Conservation (phyloP, 2,113 vertebrate species). For the Podarcis cretensis region DNA sequence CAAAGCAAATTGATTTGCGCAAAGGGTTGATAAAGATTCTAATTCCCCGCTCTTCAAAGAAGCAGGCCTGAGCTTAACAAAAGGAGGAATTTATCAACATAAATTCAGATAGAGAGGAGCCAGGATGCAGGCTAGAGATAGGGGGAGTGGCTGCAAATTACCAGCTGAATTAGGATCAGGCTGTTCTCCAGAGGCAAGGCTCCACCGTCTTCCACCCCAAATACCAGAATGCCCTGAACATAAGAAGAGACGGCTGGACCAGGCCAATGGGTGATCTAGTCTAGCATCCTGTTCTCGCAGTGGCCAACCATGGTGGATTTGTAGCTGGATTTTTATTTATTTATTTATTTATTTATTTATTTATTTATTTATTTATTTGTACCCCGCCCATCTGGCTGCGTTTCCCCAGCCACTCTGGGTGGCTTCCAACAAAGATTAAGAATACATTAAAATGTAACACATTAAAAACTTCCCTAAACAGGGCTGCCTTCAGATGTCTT, state of each 20-base stretch:
- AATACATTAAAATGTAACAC: too few relatives aligned
- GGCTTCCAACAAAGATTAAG: too few relatives aligned
- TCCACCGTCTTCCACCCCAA: neutral
- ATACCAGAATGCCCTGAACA: neutral
- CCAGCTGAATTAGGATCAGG: neutral
- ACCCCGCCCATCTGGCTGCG: too few relatives aligned
- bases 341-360: too few relatives aligned
- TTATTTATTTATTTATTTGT: too few relatives aligned
- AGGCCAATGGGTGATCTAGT: neutral
- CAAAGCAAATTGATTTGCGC: constrained; percentile 55
- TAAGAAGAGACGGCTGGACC: neutral
- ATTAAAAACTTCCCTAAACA: too few relatives aligned
- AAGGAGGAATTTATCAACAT: neutral
- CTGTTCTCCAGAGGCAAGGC: neutral
- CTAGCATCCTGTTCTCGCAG: too few relatives aligned
- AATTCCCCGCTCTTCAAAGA: constrained; percentile 49
- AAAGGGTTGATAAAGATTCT: constrained; percentile 55
- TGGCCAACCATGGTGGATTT: too few relatives aligned
- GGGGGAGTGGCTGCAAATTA: neutral
- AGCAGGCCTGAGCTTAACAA: constrained; percentile 48
- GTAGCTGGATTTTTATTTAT: too few relatives aligned
- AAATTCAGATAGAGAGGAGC: constrained; percentile 48
- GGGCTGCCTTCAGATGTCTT: too few relatives aligned
- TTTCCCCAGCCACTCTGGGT: too few relatives aligned
- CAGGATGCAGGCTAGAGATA: constrained; percentile 27